phyloP scores from a whole-genome alignment of 1,140 invertebrate genomes.

The Zophobas morio region DNA sequence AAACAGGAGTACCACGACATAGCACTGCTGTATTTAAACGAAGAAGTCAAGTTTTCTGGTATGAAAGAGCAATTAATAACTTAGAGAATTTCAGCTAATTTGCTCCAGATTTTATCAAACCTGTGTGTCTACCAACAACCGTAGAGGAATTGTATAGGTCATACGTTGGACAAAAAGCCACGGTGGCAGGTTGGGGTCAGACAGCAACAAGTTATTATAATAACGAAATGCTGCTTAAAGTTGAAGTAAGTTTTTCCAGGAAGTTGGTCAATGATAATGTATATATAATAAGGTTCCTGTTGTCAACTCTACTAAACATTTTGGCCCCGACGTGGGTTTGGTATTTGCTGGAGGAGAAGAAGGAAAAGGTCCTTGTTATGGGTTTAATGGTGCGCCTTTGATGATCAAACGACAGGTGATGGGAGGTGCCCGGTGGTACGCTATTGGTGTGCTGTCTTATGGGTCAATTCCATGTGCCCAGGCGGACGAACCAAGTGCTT shows the following conservation, averaged over 20 bases:
- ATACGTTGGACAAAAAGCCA: slow-evolving; percentile 68
- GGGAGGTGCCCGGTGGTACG: too few relatives aligned
- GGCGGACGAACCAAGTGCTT: too few relatives aligned
- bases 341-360: too few relatives aligned
- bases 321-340: too few relatives aligned
- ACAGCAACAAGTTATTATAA: slow-evolving; percentile 74
- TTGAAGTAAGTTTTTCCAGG: slow-evolving; percentile 67
- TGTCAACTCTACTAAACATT: too few relatives aligned
- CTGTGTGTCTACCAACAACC: slow-evolving; percentile 81
- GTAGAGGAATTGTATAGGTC: neutral
- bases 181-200: slow-evolving; percentile 86
- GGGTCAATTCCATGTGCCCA: too few relatives aligned
- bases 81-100: neutral
- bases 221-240: slow-evolving; percentile 69
- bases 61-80: neutral
- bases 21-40: neutral
- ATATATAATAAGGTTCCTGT: too few relatives aligned
- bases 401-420: too few relatives aligned
- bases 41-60: slow-evolving; percentile 12
- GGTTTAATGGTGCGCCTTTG: too few relatives aligned
- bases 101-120: slow-evolving; percentile 77
- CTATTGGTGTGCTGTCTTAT: too few relatives aligned
- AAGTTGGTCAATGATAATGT: too few relatives aligned
- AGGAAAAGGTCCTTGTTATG: too few relatives aligned
- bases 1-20: slow-evolving; percentile 10